These are phyloP conservation scores for Theocolax elegans DNA, from an alignment of 1,140 invertebrate species.

Conservation along the genomic window DNA sequence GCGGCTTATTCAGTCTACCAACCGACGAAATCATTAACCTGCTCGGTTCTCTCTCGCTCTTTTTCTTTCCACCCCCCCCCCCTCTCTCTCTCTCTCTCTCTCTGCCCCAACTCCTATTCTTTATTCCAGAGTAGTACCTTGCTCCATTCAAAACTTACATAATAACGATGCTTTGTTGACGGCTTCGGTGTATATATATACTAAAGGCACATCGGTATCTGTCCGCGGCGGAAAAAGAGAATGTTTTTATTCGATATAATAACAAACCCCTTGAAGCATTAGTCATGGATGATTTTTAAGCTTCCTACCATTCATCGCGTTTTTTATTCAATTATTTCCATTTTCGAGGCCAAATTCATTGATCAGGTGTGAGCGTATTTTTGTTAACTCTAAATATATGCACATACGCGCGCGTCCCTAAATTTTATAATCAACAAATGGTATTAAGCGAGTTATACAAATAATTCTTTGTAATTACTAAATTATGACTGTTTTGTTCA, in stretches of 20 bases:
- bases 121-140: neutral
- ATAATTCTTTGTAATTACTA: too few species aligned
- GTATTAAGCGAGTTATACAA: too few species aligned
- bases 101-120: neutral
- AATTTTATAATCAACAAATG: too few species aligned
- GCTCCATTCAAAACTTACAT: slow-evolving; percentile 17
- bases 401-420: too few species aligned
- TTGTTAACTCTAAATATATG: too few species aligned
- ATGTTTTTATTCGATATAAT: neutral
- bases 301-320: too few species aligned
- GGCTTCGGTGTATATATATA: slow-evolving; percentile 4
- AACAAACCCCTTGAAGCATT: neutral
- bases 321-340: too few species aligned
- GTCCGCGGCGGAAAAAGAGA: neutral
- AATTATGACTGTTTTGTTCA: too few species aligned
- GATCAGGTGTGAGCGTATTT: too few species aligned
- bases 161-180: slow-evolving; percentile 43
- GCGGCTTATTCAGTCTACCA: slow-evolving; percentile 53
- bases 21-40: slow-evolving; percentile 61
- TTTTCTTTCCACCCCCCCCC: neutral
- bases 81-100: neutral
- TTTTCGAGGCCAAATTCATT: too few species aligned
- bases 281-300: neutral
- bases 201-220: neutral
- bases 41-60: slow-evolving; percentile 22